phyloP scores from a whole-genome alignment of 2,888 invertebrate genomes.

The Xanthia icteritia region DNA sequence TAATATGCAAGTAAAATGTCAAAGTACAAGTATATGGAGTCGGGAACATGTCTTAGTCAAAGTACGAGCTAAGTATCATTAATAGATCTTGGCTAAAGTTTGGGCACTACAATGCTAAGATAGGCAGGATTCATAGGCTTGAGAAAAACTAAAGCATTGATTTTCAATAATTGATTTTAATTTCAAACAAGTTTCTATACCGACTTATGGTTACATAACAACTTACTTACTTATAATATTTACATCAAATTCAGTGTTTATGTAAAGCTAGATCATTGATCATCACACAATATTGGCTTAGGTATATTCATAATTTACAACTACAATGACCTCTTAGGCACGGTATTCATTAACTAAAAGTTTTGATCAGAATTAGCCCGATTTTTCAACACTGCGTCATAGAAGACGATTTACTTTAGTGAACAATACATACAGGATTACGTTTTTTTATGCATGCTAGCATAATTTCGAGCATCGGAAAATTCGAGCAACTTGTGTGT shows the following conservation, averaged over 20 bases:
- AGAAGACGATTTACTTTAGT: too few species aligned
- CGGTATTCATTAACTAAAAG: not conserved
- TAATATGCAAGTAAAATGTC: too few species aligned
- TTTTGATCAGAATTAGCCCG: not conserved
- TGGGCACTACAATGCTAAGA: not conserved
- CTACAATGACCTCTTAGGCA: not conserved
- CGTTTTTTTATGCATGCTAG: too few species aligned
- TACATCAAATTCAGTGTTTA: constrained; percentile 21
- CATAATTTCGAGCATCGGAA: not conserved
- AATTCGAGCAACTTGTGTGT: not conserved
- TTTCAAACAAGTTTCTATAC: not conserved
- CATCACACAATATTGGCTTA: not conserved
- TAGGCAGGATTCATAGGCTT: too few species aligned
- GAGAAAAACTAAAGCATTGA: not conserved
- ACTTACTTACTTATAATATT: constrained; percentile 32
- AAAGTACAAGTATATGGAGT: too few species aligned
- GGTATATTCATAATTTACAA: not conserved
- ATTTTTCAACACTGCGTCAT: too few species aligned
- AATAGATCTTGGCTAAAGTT: too few species aligned
- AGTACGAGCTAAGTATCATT: too few species aligned
- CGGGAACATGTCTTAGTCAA: too few species aligned
- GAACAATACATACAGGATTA: too few species aligned
- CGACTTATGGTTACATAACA: not conserved
- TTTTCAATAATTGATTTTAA: constrained; percentile 10
- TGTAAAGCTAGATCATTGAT: not conserved